Evolutionary conservation across 2,888 invertebrate species (phyloP).

Genomic region (Nymphalis c-album): DNA sequence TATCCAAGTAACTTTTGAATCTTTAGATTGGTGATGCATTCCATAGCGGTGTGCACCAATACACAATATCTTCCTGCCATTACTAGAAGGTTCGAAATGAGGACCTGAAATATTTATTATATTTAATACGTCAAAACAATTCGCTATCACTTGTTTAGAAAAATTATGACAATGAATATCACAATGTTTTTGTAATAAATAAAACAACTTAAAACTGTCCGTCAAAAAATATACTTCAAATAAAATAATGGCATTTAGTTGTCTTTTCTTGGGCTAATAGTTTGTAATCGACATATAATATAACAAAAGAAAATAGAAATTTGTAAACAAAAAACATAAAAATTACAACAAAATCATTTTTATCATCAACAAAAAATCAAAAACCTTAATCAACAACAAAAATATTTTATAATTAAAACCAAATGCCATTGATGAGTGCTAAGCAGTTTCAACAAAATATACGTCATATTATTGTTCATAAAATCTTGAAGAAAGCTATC

Average conservation of each 20-base stretch:
- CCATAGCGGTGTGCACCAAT: constrained; percentile 38
- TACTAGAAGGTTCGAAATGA: constrained; percentile 35
- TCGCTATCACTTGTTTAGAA: too few relatives aligned
- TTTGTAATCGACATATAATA: too few relatives aligned
- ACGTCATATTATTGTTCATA: too few relatives aligned
- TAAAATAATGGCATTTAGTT: too few relatives aligned
- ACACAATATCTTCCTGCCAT: constrained; percentile 36
- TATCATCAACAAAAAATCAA: not conserved
- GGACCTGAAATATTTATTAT: constrained; percentile 33
- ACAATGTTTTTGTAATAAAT: too few relatives aligned
- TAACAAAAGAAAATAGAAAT: too few relatives aligned
- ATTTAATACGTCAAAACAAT: not conserved
- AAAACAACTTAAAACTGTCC: not conserved
- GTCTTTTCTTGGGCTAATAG: too few relatives aligned
- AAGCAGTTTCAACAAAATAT: not conserved
- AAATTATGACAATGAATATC: too few relatives aligned
- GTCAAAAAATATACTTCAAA: not conserved
- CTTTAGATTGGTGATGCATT: constrained; percentile 32
- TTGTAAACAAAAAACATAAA: not conserved
- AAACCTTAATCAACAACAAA: not conserved
- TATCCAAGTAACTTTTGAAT: constrained; percentile 36
- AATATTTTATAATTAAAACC: not conserved
- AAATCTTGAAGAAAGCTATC: too few relatives aligned
- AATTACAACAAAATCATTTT: not conserved
- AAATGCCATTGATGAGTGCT: too few relatives aligned